Conservation (phyloP, 2,888 invertebrate genomes). For the Diadromus collaris region DNA sequence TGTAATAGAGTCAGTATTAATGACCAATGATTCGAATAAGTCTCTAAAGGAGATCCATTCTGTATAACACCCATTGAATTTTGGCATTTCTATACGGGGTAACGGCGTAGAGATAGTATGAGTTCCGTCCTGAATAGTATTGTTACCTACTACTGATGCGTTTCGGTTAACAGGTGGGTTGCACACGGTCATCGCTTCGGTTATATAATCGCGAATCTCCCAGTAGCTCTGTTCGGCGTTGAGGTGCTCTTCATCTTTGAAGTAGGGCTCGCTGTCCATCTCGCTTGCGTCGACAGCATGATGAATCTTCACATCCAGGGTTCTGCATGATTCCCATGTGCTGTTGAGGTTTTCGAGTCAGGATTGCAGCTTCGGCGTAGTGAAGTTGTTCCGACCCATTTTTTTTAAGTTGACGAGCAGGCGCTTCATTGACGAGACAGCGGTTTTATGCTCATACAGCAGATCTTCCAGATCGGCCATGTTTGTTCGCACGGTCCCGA, state of each 20-base stretch:
- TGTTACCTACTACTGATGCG: neutral
- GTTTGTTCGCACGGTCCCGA: neutral
- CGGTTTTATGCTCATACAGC: neutral
- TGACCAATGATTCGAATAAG: constrained; percentile 3
- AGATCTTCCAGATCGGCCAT: neutral
- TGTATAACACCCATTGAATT: constrained; percentile 11
- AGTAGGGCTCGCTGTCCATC: neutral
- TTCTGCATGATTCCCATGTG: neutral
- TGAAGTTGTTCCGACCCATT: neutral
- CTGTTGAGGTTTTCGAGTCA: neutral
- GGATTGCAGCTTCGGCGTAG: neutral
- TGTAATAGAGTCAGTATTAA: neutral
- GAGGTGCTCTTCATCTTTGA: neutral
- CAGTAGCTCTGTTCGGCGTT: constrained; percentile 4
- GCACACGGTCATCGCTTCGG: neutral
- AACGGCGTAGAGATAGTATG: neutral
- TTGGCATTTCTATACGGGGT: constrained; percentile 9
- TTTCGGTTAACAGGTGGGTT: neutral
- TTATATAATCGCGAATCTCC: constrained; percentile 28
- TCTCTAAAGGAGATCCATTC: constrained; percentile 27
- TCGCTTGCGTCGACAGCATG: neutral
- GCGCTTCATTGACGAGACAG: neutral
- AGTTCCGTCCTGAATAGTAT: neutral
- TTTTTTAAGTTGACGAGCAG: constrained; percentile 9
- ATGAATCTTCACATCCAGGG: neutral